Conservation (phyloP, 2,797 vertebrate species). For the Amphiprion clarkii region DNA sequence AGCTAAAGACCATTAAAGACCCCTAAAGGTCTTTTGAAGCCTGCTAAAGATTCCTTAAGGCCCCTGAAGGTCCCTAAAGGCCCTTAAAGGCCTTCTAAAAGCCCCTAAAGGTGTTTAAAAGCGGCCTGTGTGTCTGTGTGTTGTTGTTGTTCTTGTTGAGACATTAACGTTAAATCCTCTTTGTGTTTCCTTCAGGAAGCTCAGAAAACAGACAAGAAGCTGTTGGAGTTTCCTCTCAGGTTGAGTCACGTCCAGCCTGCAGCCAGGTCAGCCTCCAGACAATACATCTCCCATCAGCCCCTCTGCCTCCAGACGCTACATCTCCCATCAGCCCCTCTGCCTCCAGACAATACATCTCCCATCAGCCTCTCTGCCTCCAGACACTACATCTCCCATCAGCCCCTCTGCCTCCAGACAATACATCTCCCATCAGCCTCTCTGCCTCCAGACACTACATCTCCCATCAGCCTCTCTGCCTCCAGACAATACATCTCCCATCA, state of each 20-base stretch:
- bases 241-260: slow-evolving; percentile 88
- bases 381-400: neutral
- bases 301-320: neutral
- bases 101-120: too few relatives aligned
- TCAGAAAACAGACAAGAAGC: slow-evolving; percentile 89
- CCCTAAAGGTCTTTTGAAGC: too few relatives aligned
- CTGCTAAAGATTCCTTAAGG: too few relatives aligned
- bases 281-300: slow-evolving; percentile 3
- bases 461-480: too few relatives aligned
- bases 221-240: slow-evolving; percentile 90
- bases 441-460: too few relatives aligned
- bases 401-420: neutral
- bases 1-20: too few relatives aligned
- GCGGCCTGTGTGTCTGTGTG: too few relatives aligned
- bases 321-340: neutral
- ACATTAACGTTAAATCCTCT: neutral
- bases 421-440: too few relatives aligned
- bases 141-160: too few relatives aligned
- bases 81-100: too few relatives aligned
- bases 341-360: neutral
- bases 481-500: too few relatives aligned
- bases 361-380: neutral
- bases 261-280: slow-evolving; percentile 83
- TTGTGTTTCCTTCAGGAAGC: slow-evolving; percentile 86
- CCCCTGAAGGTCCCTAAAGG: too few relatives aligned